phyloP scores from a whole-genome alignment of 2,113 vertebrate species.

The Psilopsiagon aymara region DNA sequence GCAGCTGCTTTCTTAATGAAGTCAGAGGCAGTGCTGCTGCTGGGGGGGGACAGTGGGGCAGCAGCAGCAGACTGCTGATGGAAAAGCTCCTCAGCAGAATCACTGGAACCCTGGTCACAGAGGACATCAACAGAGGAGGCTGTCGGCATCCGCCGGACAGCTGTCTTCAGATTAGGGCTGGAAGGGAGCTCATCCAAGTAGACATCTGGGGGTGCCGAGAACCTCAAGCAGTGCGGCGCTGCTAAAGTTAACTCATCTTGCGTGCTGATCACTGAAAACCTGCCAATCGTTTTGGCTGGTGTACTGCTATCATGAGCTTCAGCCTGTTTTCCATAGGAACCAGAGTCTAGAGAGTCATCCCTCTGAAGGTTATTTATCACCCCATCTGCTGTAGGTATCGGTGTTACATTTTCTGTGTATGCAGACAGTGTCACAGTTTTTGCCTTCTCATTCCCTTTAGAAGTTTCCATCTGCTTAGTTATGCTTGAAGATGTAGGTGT shows the following conservation, averaged over 20 bases:
- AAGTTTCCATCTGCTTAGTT: slow-evolving; percentile 39
- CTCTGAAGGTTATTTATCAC: slow-evolving; percentile 3
- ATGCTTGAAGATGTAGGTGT: neutral
- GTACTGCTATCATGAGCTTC: slow-evolving; percentile 54
- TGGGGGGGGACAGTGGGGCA: slow-evolving; percentile 70
- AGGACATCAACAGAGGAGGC: slow-evolving; percentile 80
- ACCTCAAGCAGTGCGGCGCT: slow-evolving; percentile 82
- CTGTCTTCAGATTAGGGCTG: slow-evolving; percentile 76
- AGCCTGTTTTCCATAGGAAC: slow-evolving; percentile 13
- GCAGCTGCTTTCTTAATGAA: slow-evolving; percentile 90
- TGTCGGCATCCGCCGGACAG: slow-evolving; percentile 80
- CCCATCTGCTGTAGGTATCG: neutral
- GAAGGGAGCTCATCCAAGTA: slow-evolving; percentile 87
- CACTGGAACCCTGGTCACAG: slow-evolving; percentile 84
- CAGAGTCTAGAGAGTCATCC: neutral
- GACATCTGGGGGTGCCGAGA: slow-evolving; percentile 92
- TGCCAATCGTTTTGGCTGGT: slow-evolving; percentile 88
- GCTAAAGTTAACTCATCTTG: slow-evolving; percentile 88
- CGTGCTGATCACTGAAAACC: slow-evolving; percentile 90
- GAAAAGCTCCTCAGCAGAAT: slow-evolving; percentile 89
- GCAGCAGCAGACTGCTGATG: slow-evolving; percentile 69
- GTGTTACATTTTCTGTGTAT: neutral
- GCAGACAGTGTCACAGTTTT: slow-evolving; percentile 64
- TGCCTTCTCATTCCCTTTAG: slow-evolving; percentile 54
- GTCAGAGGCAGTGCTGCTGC: slow-evolving; percentile 81